Base-by-base conservation (phyloP, 2,797 vertebrate genomes). In the Synaphobranchus kaupii region DNA sequence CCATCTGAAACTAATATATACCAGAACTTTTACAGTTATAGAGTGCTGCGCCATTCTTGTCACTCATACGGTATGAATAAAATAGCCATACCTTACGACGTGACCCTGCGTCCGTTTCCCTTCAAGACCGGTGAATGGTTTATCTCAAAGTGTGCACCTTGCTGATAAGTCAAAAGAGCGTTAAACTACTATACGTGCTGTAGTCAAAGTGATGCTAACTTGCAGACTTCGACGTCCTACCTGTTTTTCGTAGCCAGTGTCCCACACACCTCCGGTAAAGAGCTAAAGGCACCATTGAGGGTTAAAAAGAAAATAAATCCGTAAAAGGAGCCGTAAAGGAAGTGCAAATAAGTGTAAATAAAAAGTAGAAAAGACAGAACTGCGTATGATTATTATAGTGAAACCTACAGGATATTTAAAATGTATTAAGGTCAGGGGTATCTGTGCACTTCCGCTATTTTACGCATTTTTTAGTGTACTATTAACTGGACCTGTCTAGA, bases 401-500 rank as follows among this genome's bases (percentile, higher is more conserved):
- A 68, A 22, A 12, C 39, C 20, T n/a, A 66, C 58, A 54, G 17
- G 66, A 63, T 22, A 9, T n/a, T 47, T 68, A 56, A 39, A 83
- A 34, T 83, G 82, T 78, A 54, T 63, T 84, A 50, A 58, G 39
- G 85, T 73, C 85, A 85, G 66, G 31, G 66, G 83, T 63, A 84
- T 76, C 66, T 34, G 34, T 78, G 54, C 50, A 84, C 82, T 89
- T 81, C 83, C 82, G 12, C 60, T 34, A 52, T 73, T 85, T 87
- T 84, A 87, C 80, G 92, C 90, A 92, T 96, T 96, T 96, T 96
- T 96, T 95, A 94, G 94, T 92, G 90, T 91, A 93, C 91, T 95
- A 94, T 96, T 96, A 95, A 94, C 90, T 89, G 87, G 92, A 88
- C 90, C 94, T 95, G 96, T 96, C 96, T 96, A 96, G 96, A 96